Evolutionary conservation across 2,113 vertebrate genomes (phyloP), one percentile per base, ranked within the genome.

Genomic region (Cyanistes caeruleus): DNA sequence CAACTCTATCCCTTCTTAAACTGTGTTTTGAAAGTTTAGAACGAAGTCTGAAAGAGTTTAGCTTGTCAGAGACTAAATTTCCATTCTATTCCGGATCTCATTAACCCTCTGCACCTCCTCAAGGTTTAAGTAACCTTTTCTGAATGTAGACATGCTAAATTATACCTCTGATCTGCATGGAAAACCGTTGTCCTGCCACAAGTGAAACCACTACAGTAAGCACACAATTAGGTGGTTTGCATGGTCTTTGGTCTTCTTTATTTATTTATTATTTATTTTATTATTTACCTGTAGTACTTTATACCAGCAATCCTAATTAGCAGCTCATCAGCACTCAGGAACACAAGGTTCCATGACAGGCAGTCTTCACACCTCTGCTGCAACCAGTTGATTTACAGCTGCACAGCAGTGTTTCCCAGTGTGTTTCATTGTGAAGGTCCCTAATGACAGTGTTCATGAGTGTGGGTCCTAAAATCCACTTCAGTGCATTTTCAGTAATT

Each of bases 1-100:
- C 55, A 95, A 84, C 35, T 48, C 83, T 79, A 93, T 80, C 82
- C 82, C 20, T 65, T 73, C 79, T 73, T 43, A 62, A 79, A 74
- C 31, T 9, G 5, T 37, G n/a, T 73, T 92, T 90, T 74, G 63
- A 94, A 93, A 90, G 31, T 91, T 94, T 67, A 95, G 72, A 62
- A 14, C 2, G 15, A 92, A 80, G 51, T 80, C 33, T 6, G 1
- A 51, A 80, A 65, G 12, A 83, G n/a, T 67, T 79, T 60, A 69
- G 49, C 41, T 92, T 77, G 14, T 53, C 51, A 80, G 37, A 53
- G 81, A 51, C 48, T 33, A 65, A 77, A 58, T 48, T 35, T 4
- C 15, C 11, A 31, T 79, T 90, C 69, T 72, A 23, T 46, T 62
- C 33, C 9, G 0, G 10, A 31, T 48, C 1, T 1, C 5, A 4